phyloP scores from a whole-genome alignment of 2,797 vertebrate genomes.

The Crypturellus tataupa region DNA sequence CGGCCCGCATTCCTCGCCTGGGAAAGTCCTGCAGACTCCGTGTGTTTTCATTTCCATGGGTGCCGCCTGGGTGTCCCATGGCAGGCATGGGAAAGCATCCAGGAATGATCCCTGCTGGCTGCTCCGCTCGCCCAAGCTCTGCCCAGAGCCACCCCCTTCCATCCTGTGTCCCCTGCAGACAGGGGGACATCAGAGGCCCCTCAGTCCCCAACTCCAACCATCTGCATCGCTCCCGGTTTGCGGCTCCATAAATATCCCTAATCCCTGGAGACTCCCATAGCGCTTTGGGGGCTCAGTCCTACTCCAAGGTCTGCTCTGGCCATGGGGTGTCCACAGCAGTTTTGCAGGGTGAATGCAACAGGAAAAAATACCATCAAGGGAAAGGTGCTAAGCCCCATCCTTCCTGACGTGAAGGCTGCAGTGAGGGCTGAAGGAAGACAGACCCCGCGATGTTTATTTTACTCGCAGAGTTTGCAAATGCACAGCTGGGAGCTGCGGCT shows the following conservation, averaged over 20 bases:
- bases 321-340: background rate
- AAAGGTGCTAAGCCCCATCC: background rate
- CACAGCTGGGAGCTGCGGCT: too few species aligned
- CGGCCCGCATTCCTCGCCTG: background rate
- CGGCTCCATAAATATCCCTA: background rate
- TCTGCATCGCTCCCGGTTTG: rapidly evolving
- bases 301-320: background rate
- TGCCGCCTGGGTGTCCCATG: background rate
- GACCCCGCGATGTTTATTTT: background rate
- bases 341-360: background rate
- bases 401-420: background rate
- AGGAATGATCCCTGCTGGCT: too few species aligned
- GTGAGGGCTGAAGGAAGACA: rapidly evolving
- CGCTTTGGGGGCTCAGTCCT: background rate
- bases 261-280: background rate
- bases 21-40: background rate
- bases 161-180: rapidly evolving
- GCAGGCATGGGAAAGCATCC: background rate
- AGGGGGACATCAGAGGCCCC: background rate
- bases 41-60: background rate
- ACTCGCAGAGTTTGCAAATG: background rate
- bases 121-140: background rate
- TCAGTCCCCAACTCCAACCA: background rate
- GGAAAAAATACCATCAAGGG: background rate
- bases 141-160: background rate